Evolutionary conservation across 2,113 vertebrate genomes (phyloP).

Genomic region (Odontophorus gujanensis): DNA sequence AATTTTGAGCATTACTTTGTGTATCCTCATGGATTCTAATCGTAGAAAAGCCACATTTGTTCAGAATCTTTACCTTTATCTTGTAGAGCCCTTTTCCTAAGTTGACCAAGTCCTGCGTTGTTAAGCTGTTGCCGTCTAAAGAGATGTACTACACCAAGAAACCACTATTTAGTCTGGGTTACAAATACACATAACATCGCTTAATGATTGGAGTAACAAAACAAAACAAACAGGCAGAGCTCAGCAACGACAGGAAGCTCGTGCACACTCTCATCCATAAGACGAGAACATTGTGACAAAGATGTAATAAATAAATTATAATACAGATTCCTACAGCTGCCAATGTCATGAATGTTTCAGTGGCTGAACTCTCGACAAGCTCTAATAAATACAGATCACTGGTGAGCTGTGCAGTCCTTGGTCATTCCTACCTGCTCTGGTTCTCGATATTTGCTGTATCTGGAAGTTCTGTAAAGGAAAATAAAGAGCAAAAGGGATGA

Average conservation of each 20-base stretch:
- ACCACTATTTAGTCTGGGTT: background rate
- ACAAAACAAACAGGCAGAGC: background rate
- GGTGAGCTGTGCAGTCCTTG: rapidly evolving
- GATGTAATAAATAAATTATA: background rate
- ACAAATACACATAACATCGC: background rate
- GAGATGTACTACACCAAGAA: slow-evolving; percentile 82
- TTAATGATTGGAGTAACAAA: background rate
- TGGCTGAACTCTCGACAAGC: background rate
- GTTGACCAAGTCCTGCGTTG: slow-evolving; percentile 88
- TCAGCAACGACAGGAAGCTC: background rate
- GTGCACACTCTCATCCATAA: background rate
- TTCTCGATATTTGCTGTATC: slow-evolving; percentile 83
- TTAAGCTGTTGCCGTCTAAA: slow-evolving; percentile 92
- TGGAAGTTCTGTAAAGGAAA: slow-evolving; percentile 75
- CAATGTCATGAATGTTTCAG: background rate
- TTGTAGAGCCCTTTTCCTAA: slow-evolving; percentile 92
- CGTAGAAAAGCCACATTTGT: background rate
- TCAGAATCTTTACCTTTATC: slow-evolving; percentile 88
- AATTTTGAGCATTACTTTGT: background rate
- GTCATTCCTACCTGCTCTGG: slow-evolving; percentile 76
- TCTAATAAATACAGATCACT: background rate
- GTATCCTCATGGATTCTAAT: background rate
- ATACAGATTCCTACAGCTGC: background rate
- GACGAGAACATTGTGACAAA: background rate
- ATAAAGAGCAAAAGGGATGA: background rate